These are phyloP conservation scores for Cotesia chilonis DNA, from an alignment of 1,140 invertebrate genomes.

Conservation along the genomic window DNA sequence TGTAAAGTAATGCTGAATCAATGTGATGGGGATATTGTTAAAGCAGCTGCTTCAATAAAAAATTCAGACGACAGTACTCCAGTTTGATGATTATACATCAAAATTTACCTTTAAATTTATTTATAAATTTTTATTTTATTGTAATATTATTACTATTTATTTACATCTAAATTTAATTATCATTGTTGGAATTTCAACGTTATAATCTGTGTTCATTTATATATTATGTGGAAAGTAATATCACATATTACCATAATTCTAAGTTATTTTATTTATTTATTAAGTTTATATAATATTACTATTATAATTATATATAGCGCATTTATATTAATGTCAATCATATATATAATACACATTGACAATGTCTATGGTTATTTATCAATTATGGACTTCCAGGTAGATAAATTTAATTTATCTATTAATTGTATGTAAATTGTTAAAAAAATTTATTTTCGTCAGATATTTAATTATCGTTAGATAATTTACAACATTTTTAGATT, in stretches of 20 bases:
- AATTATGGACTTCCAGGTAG: too few relatives aligned
- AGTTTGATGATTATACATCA: slow-evolving; percentile 44
- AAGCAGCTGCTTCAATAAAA: slow-evolving; percentile 57
- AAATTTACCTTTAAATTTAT: background rate
- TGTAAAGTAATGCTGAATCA: slow-evolving; percentile 60
- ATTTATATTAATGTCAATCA: too few relatives aligned
- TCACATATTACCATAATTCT: slow-evolving; percentile 1
- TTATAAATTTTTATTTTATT: background rate
- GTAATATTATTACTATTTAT: slow-evolving; percentile 20
- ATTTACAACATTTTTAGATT: too few relatives aligned
- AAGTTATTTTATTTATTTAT: slow-evolving; percentile 29
- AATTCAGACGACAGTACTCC: slow-evolving; percentile 60
- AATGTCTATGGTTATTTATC: too few relatives aligned
- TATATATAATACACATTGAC: too few relatives aligned
- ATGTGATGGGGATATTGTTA: slow-evolving; percentile 59
- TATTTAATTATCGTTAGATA: too few relatives aligned
- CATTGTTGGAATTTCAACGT: background rate
- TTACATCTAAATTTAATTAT: background rate
- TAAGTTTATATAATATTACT: slow-evolving; percentile 24
- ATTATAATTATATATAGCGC: too few relatives aligned
- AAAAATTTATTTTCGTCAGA: too few relatives aligned
- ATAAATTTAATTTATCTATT: too few relatives aligned
- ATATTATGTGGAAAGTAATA: background rate
- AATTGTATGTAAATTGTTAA: too few relatives aligned
- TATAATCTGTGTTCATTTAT: background rate